A percentile compares a stretch with the other conserved stretches of the same genome.
Conservation (phyloP, 2,113 vertebrate genomes). For the Nycticryphes semicollaris region DNA sequence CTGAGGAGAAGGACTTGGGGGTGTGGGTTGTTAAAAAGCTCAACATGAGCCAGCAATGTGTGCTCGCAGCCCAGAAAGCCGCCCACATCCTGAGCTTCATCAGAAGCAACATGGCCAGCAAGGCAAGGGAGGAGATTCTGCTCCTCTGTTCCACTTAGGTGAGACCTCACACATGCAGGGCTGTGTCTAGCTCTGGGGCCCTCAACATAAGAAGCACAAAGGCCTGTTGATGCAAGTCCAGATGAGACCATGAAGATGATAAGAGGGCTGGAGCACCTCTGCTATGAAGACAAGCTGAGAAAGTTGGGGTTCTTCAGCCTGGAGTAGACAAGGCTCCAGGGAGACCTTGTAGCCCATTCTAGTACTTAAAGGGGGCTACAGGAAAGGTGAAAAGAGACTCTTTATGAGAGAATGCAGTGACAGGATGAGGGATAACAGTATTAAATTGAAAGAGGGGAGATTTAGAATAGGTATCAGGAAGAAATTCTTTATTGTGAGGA, state of each 20-base stretch:
- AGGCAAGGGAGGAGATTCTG: not conserved
- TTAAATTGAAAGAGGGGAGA: not conserved
- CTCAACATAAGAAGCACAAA: not conserved
- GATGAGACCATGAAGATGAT: not conserved
- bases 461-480: not conserved
- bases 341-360: not conserved
- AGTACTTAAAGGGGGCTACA: not conserved
- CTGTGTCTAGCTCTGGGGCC: too few relatives aligned
- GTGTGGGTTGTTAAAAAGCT: too few relatives aligned
- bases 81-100: not conserved
- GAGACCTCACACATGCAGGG: not conserved
- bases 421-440: not conserved
- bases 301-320: not conserved
- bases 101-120: not conserved
- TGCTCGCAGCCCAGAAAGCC: not conserved
- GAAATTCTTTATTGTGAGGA: not conserved
- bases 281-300: not conserved
- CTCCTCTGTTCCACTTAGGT: not conserved
- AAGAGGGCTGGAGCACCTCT: not conserved
- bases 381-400: not conserved
- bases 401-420: not conserved
- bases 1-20: too few relatives aligned
- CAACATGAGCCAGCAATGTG: too few relatives aligned
- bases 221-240: not conserved
- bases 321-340: not conserved